A percentile compares a stretch with the other conserved stretches of the same genome.
Evolutionary conservation across 1,140 invertebrate species (phyloP).

Genomic region (Bombus ignitus): DNA sequence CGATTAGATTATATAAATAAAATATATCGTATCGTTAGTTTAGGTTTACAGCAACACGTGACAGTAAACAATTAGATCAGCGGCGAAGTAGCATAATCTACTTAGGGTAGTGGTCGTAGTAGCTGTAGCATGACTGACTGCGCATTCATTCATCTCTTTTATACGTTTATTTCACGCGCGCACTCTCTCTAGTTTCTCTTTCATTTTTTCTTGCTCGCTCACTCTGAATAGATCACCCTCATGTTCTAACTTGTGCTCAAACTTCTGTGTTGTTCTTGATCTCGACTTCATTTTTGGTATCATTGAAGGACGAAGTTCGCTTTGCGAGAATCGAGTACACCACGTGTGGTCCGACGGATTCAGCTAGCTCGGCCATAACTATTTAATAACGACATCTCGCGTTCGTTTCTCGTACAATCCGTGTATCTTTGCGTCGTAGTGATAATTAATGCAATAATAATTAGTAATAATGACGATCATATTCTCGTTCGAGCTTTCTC

Average conservation of each 20-base stretch:
- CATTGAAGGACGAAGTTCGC: background rate
- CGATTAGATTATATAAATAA: constrained; percentile 81
- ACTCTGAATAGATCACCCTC: constrained; percentile 7
- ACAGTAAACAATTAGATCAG: constrained; percentile 81
- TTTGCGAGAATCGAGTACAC: constrained; percentile 31
- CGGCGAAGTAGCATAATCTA: constrained; percentile 79
- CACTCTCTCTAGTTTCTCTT: background rate
- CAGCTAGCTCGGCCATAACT: constrained; percentile 34
- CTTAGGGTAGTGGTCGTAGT: constrained; percentile 78
- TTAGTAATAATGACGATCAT: constrained; percentile 27
- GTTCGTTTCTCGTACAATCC: constrained; percentile 19
- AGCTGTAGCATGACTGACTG: constrained; percentile 74
- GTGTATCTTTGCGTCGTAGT: constrained; percentile 1
- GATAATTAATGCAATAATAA: constrained; percentile 36
- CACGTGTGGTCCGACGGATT: constrained; percentile 50
- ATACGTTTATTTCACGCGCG: background rate
- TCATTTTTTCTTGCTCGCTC: background rate
- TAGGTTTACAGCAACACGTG: constrained; percentile 80
- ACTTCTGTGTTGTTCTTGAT: constrained; percentile 29
- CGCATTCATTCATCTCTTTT: constrained; percentile 45
- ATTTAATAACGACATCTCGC: constrained; percentile 11
- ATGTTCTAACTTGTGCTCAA: constrained; percentile 23
- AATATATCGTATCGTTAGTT: constrained; percentile 80
- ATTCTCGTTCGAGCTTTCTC: constrained; percentile 13
- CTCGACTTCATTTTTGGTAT: constrained; percentile 11